Conservation (phyloP, 1,140 invertebrate genomes). For the Drosophila athabasca region DNA sequence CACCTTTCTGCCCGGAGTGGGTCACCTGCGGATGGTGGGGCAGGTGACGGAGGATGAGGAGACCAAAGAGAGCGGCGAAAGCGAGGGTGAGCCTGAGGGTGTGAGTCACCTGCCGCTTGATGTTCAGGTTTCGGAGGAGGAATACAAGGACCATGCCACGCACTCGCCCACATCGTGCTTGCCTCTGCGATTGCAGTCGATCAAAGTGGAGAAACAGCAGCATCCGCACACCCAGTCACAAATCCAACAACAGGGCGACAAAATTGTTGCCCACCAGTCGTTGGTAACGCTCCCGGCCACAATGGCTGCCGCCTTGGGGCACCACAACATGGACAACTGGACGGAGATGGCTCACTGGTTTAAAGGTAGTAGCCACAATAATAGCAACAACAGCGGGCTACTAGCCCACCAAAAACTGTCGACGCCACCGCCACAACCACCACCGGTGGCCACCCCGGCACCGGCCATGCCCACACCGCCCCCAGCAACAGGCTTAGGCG, state of each 20-base stretch:
- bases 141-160: constrained; percentile 4
- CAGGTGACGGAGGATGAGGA: constrained; percentile 14
- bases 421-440: constrained; percentile 24
- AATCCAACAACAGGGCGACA: constrained; percentile 20
- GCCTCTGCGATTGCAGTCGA: constrained; percentile 60
- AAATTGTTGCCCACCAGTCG: constrained; percentile 53
- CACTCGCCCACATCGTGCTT: constrained; percentile 20
- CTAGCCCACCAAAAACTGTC: constrained; percentile 10
- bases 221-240: not conserved
- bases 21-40: constrained; percentile 40
- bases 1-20: constrained; percentile 38
- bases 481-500: not conserved
- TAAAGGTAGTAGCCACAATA: constrained; percentile 20
- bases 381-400: constrained; percentile 4
- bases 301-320: constrained; percentile 56
- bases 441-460: constrained; percentile 1
- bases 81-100: constrained; percentile 12
- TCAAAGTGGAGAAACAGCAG: constrained; percentile 60
- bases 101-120: constrained; percentile 34
- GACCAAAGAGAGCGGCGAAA: constrained; percentile 46
- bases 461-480: constrained; percentile 21
- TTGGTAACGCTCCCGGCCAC: constrained; percentile 53
- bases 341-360: constrained; percentile 60
- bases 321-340: constrained; percentile 48
- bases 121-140: constrained; percentile 52